phyloP scores from a whole-genome alignment of 2,797 vertebrate genomes.

The Sus cebifrons region DNA sequence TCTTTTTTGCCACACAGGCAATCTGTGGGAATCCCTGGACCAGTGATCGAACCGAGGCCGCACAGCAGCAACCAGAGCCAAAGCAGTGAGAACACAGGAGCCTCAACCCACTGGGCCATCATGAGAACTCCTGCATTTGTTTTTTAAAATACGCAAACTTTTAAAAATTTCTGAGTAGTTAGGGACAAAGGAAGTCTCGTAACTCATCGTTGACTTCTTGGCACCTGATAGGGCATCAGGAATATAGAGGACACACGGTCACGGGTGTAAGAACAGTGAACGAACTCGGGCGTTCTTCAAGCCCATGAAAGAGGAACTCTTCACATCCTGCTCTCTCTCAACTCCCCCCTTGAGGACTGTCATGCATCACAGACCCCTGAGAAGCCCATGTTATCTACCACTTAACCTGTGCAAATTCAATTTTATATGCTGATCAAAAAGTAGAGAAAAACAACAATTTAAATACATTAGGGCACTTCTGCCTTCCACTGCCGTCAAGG shows the following conservation, averaged over 20 bases:
- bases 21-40: too few relatives aligned
- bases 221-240: conserved; percentile 35
- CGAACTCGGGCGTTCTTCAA: background rate
- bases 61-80: too few relatives aligned
- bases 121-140: background rate
- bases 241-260: background rate
- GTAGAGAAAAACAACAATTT: background rate
- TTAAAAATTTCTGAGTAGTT: background rate
- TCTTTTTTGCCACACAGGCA: too few relatives aligned
- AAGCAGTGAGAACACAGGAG: too few relatives aligned
- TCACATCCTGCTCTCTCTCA: background rate
- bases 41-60: too few relatives aligned
- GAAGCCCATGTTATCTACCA: background rate
- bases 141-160: background rate
- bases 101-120: too few relatives aligned
- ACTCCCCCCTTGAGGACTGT: background rate
- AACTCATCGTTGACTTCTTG: background rate
- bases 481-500: background rate
- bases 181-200: background rate
- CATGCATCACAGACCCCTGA: background rate
- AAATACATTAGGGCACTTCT: background rate
- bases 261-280: background rate
- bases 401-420: background rate
- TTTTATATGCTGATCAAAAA: conserved; percentile 1
- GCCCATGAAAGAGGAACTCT: background rate